phyloP scores from a whole-genome alignment of 2,113 vertebrate species.

The Ursus arctos region DNA sequence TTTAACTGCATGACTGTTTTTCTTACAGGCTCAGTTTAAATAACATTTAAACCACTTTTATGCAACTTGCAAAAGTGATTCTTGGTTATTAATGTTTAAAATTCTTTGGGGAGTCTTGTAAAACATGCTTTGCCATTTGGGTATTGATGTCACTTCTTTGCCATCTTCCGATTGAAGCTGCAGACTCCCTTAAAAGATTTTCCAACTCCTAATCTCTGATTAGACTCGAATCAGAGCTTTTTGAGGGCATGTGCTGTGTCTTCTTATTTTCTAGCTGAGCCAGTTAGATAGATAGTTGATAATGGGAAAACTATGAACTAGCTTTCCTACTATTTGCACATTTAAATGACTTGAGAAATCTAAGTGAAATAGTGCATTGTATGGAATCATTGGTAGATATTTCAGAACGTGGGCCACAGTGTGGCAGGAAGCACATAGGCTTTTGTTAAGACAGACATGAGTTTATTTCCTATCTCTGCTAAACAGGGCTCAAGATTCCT shows the following conservation, averaged over 20 bases:
- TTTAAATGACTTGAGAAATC: neutral
- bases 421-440: neutral
- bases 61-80: constrained; percentile 11
- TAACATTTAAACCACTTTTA: neutral
- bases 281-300: neutral
- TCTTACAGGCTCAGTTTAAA: neutral
- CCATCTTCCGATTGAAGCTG: neutral
- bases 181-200: constrained; percentile 22
- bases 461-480: neutral
- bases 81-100: constrained; percentile 43
- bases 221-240: neutral
- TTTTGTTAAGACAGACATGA: constrained; percentile 8
- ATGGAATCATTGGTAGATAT: neutral
- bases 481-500: neutral
- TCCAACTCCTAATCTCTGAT: constrained; percentile 16
- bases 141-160: neutral
- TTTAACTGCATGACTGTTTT: neutral
- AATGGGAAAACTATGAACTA: neutral
- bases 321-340: neutral
- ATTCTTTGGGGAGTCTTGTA: constrained; percentile 1
- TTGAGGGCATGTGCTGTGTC: neutral
- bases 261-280: neutral
- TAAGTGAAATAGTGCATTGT: neutral
- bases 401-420: neutral
- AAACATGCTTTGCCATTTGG: constrained; percentile 26